Evolutionary conservation across 2,888 invertebrate species (phyloP).

Genomic region (Rhamnusium bicolor): DNA sequence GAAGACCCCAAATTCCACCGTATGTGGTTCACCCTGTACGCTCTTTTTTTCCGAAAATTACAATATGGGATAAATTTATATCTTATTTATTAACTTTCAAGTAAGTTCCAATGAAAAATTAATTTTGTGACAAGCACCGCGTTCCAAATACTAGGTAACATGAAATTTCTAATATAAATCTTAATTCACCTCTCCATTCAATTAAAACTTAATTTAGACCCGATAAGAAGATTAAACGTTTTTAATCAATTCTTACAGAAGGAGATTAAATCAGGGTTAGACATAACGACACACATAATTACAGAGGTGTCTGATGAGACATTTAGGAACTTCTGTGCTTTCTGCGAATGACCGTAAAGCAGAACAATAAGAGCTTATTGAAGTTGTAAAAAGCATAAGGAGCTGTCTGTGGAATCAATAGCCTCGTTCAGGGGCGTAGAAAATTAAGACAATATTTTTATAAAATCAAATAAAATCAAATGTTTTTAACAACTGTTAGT

Average conservation of each 20-base stretch:
- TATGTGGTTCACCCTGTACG: too few species aligned
- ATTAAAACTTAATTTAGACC: conserved; percentile 1
- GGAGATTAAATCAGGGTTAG: not conserved
- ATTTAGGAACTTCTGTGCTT: not conserved
- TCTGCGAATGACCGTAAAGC: conserved; percentile 28
- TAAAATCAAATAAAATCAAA: too few species aligned
- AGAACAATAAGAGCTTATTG: conserved; percentile 26
- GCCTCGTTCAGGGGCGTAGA: not conserved
- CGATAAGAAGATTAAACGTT: conserved; percentile 6
- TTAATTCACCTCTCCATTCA: not conserved
- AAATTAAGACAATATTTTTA: too few species aligned
- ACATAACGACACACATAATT: conserved; percentile 6
- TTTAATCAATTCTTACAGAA: not conserved
- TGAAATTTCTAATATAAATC: not conserved
- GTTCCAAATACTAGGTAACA: not conserved
- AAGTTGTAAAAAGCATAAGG: conserved; percentile 13
- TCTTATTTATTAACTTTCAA: too few species aligned
- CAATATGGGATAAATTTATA: too few species aligned
- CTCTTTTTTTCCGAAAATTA: too few species aligned
- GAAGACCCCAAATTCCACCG: too few species aligned
- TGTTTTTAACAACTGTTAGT: too few species aligned
- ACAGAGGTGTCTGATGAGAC: conserved; percentile 1
- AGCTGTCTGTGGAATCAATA: not conserved
- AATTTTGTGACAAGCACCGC: too few species aligned
- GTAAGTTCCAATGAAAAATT: too few species aligned